Evolutionary conservation across 2,888 invertebrate genomes (phyloP), one percentile per base, ranked within the genome.

Genomic region (Junonia oenone): DNA sequence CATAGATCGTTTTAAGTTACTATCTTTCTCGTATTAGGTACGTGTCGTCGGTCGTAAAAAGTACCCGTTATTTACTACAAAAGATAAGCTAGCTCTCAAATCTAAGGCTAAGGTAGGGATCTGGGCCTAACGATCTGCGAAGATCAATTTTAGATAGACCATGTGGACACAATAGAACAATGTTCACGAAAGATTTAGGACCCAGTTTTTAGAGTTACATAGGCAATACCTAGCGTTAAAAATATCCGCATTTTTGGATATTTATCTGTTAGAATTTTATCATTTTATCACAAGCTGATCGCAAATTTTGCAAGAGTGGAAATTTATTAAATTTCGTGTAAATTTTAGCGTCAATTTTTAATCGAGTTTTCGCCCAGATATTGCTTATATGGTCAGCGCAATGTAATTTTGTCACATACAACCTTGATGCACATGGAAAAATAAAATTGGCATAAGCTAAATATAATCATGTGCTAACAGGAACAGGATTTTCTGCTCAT

Each of bases 91-190:
- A 26, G 13, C 6, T 26, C 6, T 40, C 19, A 40, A 19, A 26
- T 13, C 22, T 43, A 43, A 43, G 13, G 22, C 43, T 13, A 9
- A 13, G 14, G 22, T 13, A 9, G 22, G 14, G 22, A 51, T 58
- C 38, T 17, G 37, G 51, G 57, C 55, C 50, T 64, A 67, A 66
- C 61, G 65, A 65, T 47, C 57, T 59, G 61, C 55, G 55, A 55
- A 68, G 67, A 68, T 68, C 66, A 58, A 68, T 68, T 67, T 66
- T 45, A 67, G 68, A 68, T 70, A 58, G 35, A 43, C 15, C 9
- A 19, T 22, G 43, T 13, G 26, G 43, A 13, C 26, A 43, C 35
- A 43, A 56, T n/a, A 43, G 22, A 11, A n/a, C 15, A 13, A 6
- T 33, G 8, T 31, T 26, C 13, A n/a, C 13, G 13, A 13, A 43